A percentile compares a stretch with the other conserved stretches of the same genome.
Conservation (phyloP, 1,140 invertebrate species). For the Leptestheria dahalacensis region DNA sequence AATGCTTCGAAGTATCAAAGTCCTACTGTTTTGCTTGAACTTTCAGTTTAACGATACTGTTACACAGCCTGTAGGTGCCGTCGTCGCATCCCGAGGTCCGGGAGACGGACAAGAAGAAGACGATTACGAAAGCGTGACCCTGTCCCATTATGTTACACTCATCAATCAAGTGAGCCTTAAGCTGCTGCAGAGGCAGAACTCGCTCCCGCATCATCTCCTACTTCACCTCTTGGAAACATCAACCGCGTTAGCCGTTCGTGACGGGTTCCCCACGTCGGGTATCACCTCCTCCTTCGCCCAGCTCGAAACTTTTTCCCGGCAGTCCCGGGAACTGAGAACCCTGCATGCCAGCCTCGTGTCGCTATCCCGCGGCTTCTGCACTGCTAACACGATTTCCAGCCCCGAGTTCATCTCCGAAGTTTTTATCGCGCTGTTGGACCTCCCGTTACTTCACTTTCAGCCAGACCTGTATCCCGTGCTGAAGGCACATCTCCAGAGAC, state of each 20-base stretch:
- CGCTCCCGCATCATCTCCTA: neutral
- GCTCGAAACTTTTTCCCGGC: neutral
- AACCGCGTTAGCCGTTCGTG: neutral
- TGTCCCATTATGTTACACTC: neutral
- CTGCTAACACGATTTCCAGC: neutral
- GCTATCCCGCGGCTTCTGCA: neutral
- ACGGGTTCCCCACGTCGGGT: neutral
- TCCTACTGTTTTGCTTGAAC: neutral
- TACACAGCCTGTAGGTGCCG: neutral
- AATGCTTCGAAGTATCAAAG: neutral
- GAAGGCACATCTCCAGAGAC: neutral
- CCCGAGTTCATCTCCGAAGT: neutral
- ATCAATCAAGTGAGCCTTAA: neutral
- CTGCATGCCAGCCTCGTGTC: neutral
- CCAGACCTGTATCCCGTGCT: neutral
- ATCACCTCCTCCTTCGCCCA: neutral
- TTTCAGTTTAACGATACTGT: neutral
- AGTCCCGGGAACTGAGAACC: neutral
- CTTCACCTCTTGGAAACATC: neutral
- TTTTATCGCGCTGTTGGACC: neutral
- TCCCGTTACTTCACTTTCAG: neutral
- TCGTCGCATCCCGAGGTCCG: neutral
- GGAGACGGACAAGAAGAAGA: neutral
- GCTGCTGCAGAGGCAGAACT: neutral
- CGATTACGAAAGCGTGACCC: neutral